These are phyloP conservation scores for Cerastis rubricosa DNA, from an alignment of 2,888 invertebrate species.

Conservation along the genomic window DNA sequence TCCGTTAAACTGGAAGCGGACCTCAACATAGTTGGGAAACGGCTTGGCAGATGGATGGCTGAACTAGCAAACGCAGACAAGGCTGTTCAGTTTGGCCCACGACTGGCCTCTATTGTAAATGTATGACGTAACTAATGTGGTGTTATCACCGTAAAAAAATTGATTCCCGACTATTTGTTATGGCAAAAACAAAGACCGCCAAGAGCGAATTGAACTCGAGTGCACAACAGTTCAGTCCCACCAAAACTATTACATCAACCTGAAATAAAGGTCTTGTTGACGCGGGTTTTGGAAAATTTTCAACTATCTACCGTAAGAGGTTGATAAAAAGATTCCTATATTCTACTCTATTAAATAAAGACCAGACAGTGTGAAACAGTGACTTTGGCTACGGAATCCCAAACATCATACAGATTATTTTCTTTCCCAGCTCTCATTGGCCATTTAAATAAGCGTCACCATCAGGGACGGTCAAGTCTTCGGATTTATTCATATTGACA, in stretches of 20 bases:
- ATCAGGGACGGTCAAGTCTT: not conserved
- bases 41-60: too few species aligned
- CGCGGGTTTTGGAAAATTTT: not conserved
- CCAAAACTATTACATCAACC: not conserved
- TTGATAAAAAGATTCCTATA: not conserved
- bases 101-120: not conserved
- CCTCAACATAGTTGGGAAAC: too few species aligned
- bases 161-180: conserved; percentile 4
- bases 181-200: conserved; percentile 3
- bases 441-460: not conserved
- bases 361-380: not conserved
- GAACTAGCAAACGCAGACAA: not conserved
- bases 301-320: not conserved
- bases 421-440: not conserved
- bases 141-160: conserved; percentile 27
- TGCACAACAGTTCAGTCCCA: not conserved
- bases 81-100: too few species aligned
- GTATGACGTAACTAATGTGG: not conserved
- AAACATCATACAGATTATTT: not conserved
- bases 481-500: not conserved
- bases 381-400: conserved; percentile 5
- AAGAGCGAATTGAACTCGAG: not conserved
- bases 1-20: too few species aligned
- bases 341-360: not conserved
- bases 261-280: not conserved